phyloP scores from a whole-genome alignment of 2,888 invertebrate genomes.

The Drosophila antonietae region DNA sequence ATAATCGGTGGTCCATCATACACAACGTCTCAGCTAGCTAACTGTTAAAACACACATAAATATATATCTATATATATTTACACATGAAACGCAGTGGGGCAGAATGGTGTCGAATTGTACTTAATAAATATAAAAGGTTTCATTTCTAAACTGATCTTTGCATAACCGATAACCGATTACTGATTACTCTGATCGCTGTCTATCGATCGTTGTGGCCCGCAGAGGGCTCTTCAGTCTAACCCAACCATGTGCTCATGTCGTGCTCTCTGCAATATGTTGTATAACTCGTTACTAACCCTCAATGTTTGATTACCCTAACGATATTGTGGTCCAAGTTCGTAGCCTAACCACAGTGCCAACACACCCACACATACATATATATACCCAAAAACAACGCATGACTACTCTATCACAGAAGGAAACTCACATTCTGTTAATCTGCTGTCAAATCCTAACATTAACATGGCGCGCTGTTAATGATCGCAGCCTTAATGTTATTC shows the following conservation, averaged over 20 bases:
- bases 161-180: slow-evolving; percentile 1
- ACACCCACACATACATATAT: slow-evolving; percentile 2
- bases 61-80: too few relatives aligned
- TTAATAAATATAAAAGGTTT: slow-evolving; percentile 22
- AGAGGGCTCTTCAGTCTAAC: slow-evolving; percentile 1
- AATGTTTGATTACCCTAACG: slow-evolving; percentile 20
- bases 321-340: slow-evolving; percentile 21
- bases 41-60: slow-evolving; percentile 6
- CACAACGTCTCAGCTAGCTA: slow-evolving; percentile 6
- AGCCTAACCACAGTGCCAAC: slow-evolving; percentile 12
- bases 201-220: neutral
- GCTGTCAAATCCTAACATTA: slow-evolving; percentile 38
- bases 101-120: slow-evolving; percentile 16
- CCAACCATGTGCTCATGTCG: neutral
- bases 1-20: slow-evolving; percentile 1
- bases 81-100: neutral
- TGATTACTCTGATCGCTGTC: neutral
- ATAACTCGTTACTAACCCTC: slow-evolving; percentile 25
- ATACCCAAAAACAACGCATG: slow-evolving; percentile 5
- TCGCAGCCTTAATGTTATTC: slow-evolving; percentile 20
- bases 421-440: slow-evolving; percentile 13
- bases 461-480: slow-evolving; percentile 18
- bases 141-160: slow-evolving; percentile 2
- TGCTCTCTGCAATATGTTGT: slow-evolving; percentile 11
- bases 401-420: slow-evolving; percentile 3